Base-by-base conservation (phyloP, 2,113 vertebrate genomes). In the Cyprinodon variegatus region DNA sequence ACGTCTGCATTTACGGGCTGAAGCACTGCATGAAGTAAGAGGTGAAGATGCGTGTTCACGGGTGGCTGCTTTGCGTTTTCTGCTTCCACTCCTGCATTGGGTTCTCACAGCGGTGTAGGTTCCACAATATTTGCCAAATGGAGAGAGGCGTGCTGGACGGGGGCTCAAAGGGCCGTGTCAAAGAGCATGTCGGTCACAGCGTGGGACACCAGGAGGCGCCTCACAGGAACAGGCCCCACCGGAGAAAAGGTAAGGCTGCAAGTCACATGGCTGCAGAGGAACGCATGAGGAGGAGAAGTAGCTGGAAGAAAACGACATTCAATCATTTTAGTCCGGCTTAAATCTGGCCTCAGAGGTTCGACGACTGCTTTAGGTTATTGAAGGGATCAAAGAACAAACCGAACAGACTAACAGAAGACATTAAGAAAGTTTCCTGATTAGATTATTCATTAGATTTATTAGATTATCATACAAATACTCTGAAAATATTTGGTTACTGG, bases 31-130 rank as follows among this genome's bases (percentile, higher is more conserved):
- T 59, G 61, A 71, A 41, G 83, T 61, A 73, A 46, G 71, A 14
- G 38, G 2, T 66, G 61, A 94, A 89, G 88, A 96, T 96, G 95
- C 78, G 77, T 73, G 59, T 93, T 11, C 63, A 78, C 22, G 77
- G 69, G 8, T 93, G 95, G 90, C 81, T 95, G 40, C 81, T 94
- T 50, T 93, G 88, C 76, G 76, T 75, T 76, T 86, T 72, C 76
- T 89, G 75, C 77, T 73, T 92, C 62, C 89, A 40, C 84, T 85
- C 90, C 65, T 94, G 93, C 75, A 81, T 76, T 12, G 89, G 93
- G 83, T 76, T 80, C 3, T 78, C 86, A 1, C 89, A 87, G 72
- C 77, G 71, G 53, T 94, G 94, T 80, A 76, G 62, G 38, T 93
- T 94, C 65, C 90, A 85, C 2, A 93, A 93, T 75, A 70, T 88